A percentile compares a stretch with the other conserved stretches of the same genome.
phyloP scores from a whole-genome alignment of 64 coral and sea anemone genomes.

The Montipora cactus region DNA sequence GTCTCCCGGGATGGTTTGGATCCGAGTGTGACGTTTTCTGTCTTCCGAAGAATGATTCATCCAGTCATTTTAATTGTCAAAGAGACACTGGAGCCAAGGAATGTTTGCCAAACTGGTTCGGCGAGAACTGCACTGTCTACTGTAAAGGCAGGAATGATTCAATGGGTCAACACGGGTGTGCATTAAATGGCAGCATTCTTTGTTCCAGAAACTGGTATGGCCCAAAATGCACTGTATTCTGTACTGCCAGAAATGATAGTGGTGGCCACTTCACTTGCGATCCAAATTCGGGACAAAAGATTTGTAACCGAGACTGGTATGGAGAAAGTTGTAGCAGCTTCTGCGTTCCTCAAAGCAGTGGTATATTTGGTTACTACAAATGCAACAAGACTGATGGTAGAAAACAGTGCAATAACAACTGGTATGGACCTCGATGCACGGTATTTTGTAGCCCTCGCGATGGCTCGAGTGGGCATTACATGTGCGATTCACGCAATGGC shows the following conservation, averaged over 20 bases:
- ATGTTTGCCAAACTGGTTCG: conserved; percentile 79
- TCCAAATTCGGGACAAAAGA: conserved; percentile 27
- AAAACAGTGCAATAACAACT: conserved; percentile 54
- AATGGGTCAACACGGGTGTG: conserved; percentile 57
- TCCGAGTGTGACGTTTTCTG: conserved; percentile 52
- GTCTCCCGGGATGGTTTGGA: conserved; percentile 72
- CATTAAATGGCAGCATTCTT: conserved; percentile 47
- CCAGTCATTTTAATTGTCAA: conserved; percentile 76
- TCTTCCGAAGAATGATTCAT: conserved; percentile 67
- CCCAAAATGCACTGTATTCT: conserved; percentile 51
- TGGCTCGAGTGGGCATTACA: conserved; percentile 50
- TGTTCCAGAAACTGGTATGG: conserved; percentile 80
- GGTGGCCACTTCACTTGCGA: conserved; percentile 67
- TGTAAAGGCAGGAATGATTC: conserved; percentile 65
- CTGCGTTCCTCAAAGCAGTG: conserved; percentile 41
- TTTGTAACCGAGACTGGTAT: conserved; percentile 68
- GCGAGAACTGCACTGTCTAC: conserved; percentile 68
- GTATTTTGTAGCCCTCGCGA: conserved; percentile 28
- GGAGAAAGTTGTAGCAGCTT: conserved; percentile 51
- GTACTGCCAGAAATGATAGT: conserved; percentile 46
- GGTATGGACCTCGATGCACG: conserved; percentile 67
- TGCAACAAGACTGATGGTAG: conserved; percentile 54
- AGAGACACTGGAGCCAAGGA: conserved; percentile 77
- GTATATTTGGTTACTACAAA: conserved; percentile 56
- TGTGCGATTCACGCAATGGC: conserved; percentile 52